Evolutionary conservation across 37 sponge, comb jelly and placozoan species (phyloP), one percentile per base, ranked within the genome.

Genomic region (Cliona cf. orientalis): DNA sequence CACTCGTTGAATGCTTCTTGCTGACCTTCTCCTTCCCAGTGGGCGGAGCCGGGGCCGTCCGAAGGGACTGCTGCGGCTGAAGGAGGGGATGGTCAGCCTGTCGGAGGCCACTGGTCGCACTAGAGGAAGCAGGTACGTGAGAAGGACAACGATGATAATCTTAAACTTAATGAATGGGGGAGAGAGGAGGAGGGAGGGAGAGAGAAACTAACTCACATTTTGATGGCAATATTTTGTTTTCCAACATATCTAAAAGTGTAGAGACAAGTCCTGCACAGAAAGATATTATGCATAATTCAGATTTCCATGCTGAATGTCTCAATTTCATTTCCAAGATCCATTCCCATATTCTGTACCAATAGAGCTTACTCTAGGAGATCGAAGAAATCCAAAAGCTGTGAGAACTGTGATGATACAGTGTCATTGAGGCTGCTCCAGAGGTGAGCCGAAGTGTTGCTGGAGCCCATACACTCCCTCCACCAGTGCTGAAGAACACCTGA

Each of bases 311-410:
- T 25, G 60, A 59, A 5, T 3, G 3, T 2, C 4, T 59, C 3
- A 3, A n/a, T n/a, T n/a, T 17, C 55, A 49, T 21, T 21, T 49
- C 17, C 14, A 49, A 49, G 17, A 49, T 17, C 17, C 11, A 49
- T 49, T 11, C 17, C 11, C 55, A 49, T n/a, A n/a, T n/a, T n/a
- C n/a, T n/a, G n/a, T n/a, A n/a, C n/a, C n/a, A n/a, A n/a, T n/a
- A n/a, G n/a, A n/a, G n/a, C 92, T 63, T 49, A 92, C 93, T 87
- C 82, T 22, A 92, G 57, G 22, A 87, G 3, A 34, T 92, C 84
- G 45, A 92, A 92, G 78, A 92, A 92, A 43, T 58, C 64, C 64
- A 84, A 22, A 29, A 87, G 62, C 23, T 84, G 75, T 37, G 85
- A 65, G 55, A 72, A 75, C 11, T 76, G 71, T n/a, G 86, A 86